Base-by-base conservation (phyloP, 2,888 invertebrate species). In the Cantharis lateralis region DNA sequence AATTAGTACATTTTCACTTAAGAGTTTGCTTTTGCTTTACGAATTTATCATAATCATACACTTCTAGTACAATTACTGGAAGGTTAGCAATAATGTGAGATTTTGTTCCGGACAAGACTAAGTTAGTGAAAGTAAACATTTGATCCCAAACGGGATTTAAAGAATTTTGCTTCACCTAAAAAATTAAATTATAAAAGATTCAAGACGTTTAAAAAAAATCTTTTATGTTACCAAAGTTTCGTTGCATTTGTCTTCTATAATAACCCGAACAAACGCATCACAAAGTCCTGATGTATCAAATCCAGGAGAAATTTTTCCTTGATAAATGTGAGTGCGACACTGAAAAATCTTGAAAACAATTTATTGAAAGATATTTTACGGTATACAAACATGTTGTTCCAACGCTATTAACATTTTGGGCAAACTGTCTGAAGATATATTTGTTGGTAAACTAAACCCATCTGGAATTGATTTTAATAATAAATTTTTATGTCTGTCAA, bases 321-420 rank as follows among this genome's bases (percentile, higher is more conserved):
- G 92, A 84, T 93, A 93, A 80, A 95, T 89, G 82, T 93, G 93
- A 0, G 91, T 90, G 16, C 92, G 90, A 77, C 92, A 91, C 82
- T 92, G 91, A 78, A 92, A 90, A 78, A 88, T 87, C 90, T 93
- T 24, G 13, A 81, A 70, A 82, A 76, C 10, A 71, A 2, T 70
- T 28, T 28, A n/a, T 10, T 74, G 16, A 66, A 13, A 4, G 4
- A 4, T 13, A 32, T n/a, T 32, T 13, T 32, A 1, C 10, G 10
- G n/a, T n/a, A 32, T 32, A 32, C 32, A 32, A 32, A 48, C 48
- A 75, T 84, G 69, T 72, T 80, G 80, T 63, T 84, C 81, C 70
- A 82, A 71, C 5, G 84, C 79, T 5, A 70, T 73, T 11, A 86
- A 73, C 62, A 68, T 79, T 68, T 72, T 79, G 1, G 86, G 84